Percentiles rank a stretch among this genome's conserved stretches.
Evolutionary conservation across 30 jellyfish, hydroid and myxozoan genomes (phyloP).

Genomic region (Rhopilema esculentum): DNA sequence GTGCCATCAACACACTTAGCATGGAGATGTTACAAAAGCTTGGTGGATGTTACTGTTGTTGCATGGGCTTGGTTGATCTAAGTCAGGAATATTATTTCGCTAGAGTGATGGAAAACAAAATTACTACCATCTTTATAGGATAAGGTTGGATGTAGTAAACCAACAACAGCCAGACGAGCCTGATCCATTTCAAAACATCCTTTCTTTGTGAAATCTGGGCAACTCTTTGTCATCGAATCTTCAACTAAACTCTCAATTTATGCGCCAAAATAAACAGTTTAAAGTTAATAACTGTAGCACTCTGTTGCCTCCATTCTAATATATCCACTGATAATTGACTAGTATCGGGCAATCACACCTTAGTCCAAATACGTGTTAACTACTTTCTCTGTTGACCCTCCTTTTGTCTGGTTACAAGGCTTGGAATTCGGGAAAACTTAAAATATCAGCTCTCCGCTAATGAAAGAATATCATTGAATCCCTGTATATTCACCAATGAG

Average conservation of each 20-base stretch:
- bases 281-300: not conserved
- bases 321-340: constrained; percentile 15
- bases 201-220: not conserved
- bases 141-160: not conserved
- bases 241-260: not conserved
- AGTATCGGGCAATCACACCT: not conserved
- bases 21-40: too few species aligned
- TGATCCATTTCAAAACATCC: not conserved
- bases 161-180: not conserved
- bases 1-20: too few species aligned
- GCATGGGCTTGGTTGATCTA: not conserved
- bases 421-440: not conserved
- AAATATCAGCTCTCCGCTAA: not conserved
- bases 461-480: not conserved
- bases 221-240: not conserved
- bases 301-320: not conserved
- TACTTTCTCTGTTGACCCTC: not conserved
- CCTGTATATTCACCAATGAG: not conserved
- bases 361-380: constrained; percentile 7
- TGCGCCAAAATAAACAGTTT: not conserved
- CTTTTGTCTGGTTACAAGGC: not conserved
- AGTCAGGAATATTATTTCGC: not conserved
- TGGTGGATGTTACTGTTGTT: too few species aligned
- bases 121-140: not conserved
- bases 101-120: not conserved